Evolutionary conservation across 2,113 vertebrate genomes (phyloP), one percentile per base, ranked within the genome.

Genomic region (Neoarius graeffei): DNA sequence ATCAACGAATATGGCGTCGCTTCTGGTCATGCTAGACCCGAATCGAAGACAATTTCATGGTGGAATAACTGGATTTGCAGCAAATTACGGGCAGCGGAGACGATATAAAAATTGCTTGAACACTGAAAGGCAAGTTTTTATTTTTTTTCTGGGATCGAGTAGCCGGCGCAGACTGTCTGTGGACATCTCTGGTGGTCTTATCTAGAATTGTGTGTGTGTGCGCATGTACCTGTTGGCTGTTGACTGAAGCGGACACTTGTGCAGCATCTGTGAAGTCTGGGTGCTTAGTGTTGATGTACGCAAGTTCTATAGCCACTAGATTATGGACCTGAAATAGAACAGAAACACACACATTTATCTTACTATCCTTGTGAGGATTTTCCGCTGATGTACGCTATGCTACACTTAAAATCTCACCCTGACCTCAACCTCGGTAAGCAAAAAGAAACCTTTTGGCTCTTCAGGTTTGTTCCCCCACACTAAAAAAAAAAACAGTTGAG

Each of bases 221-320:
- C 0, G 5, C 5, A 52, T 62, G n/a, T 92, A 96, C 96, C 96
- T 96, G 96, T 88, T 95, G 94, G 89, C 92, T 96, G 94, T 95
- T 96, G 91, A 96, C 94, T 10, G 96, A 95, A 71, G 95, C 96
- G 1, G 95, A 96, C 83, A 97, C 96, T 89, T 96, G 93, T 0
- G 94, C 94, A 8, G 96, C 96, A 57, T 96, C 96, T 0, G 94
- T 94, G 90, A 97, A 97, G 91, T 97, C 96, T 1, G 96, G 96
- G 91, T 97, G 96, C 79, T 96, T 97, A 20, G 96, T 97, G 90
- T 97, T 97, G 93, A 97, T 95, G 87, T 97, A 97, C 42, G 96
- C 96, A 5, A 97, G 93, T 89, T 96, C 96, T 69, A 97, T 97
- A 19, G 95, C 94, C 73, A 97, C 94, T 86, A 96, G 94, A 93